A percentile compares a stretch with the other conserved stretches of the same genome.
Evolutionary conservation across 2,113 vertebrate species (phyloP).

Genomic region (Salvelinus alpinus): DNA sequence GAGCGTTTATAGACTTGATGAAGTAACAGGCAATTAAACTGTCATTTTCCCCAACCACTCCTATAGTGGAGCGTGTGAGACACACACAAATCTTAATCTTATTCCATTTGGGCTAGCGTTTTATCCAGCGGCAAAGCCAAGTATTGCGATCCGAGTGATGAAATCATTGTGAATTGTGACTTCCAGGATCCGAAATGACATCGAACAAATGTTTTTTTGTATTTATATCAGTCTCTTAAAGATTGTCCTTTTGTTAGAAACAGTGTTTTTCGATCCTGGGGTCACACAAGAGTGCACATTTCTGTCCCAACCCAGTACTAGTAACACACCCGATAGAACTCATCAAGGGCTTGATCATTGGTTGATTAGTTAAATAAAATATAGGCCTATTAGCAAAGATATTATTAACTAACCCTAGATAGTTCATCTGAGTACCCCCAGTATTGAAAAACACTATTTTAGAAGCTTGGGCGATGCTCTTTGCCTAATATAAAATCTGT

Average conservation of each 20-base stretch:
- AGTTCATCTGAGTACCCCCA: too few species aligned
- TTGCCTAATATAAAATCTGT: neutral
- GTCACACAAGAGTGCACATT: too few species aligned
- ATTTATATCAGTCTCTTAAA: neutral
- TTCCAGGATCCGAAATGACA: neutral
- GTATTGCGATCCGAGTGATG: conserved; percentile 9
- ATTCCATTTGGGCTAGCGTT: neutral
- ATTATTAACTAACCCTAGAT: too few species aligned
- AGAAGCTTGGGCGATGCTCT: neutral
- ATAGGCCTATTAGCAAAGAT: too few species aligned
- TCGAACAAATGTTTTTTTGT: neutral
- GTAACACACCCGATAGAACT: too few species aligned
- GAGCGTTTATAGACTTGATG: conserved; percentile 4
- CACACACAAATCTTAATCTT: conserved; percentile 16
- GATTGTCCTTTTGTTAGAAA: neutral
- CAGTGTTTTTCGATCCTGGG: too few species aligned
- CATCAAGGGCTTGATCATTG: too few species aligned
- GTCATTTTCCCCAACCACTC: conserved; percentile 3
- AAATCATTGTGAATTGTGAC: conserved; percentile 22
- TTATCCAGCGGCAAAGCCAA: neutral
- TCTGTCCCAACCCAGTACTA: too few species aligned
- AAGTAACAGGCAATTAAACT: conserved; percentile 18
- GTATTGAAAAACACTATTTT: too few species aligned
- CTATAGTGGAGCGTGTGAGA: conserved; percentile 5
- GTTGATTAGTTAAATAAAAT: too few species aligned